Evolutionary conservation across 2,888 invertebrate genomes (phyloP).

Genomic region (Aquatica leii): DNA sequence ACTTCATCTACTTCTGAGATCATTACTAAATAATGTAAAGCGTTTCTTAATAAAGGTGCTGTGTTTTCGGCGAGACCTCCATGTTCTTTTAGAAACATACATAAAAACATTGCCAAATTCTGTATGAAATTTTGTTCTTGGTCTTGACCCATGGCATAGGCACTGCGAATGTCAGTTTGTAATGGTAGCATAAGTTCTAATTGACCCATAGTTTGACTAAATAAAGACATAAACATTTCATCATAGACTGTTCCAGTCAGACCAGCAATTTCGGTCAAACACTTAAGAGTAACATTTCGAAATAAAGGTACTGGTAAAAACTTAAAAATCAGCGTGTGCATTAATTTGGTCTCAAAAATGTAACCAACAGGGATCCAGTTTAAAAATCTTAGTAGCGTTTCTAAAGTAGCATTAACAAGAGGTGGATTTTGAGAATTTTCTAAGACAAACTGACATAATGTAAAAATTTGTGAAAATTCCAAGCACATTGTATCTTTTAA

Average conservation of each 20-base stretch:
- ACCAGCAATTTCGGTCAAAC: conserved; percentile 97
- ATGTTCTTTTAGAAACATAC: conserved; percentile 96
- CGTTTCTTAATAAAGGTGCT: conserved; percentile 80
- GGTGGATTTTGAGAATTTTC: conserved; percentile 98
- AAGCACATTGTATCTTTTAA: conserved; percentile 99
- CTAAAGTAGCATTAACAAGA: conserved; percentile 93
- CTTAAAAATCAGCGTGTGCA: conserved; percentile 92
- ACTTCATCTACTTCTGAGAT: conserved; percentile 99
- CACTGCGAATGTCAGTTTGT: conserved; percentile 90
- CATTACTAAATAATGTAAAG: conserved; percentile 85
- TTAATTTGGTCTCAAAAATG: conserved; percentile 98
- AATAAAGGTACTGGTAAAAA: conserved; percentile 98
- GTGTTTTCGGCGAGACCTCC: conserved; percentile 87
- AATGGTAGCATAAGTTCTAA: conserved; percentile 91
- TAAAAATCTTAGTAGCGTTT: conserved; percentile 94
- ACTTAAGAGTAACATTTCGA: conserved; percentile 97
- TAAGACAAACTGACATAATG: conserved; percentile 96
- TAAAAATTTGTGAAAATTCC: conserved; percentile 98
- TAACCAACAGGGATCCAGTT: conserved; percentile 99
- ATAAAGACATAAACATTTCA: conserved; percentile 89
- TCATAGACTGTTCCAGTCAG: conserved; percentile 91
- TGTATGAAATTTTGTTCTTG: conserved; percentile 99
- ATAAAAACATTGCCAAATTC: conserved; percentile 96
- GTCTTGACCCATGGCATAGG: conserved; percentile 92
- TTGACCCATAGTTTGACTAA: conserved; percentile 92